A percentile compares a stretch with the other conserved stretches of the same genome.
Evolutionary conservation across 2,113 vertebrate species (phyloP).

Genomic region (Gnathonemus longibarbis): DNA sequence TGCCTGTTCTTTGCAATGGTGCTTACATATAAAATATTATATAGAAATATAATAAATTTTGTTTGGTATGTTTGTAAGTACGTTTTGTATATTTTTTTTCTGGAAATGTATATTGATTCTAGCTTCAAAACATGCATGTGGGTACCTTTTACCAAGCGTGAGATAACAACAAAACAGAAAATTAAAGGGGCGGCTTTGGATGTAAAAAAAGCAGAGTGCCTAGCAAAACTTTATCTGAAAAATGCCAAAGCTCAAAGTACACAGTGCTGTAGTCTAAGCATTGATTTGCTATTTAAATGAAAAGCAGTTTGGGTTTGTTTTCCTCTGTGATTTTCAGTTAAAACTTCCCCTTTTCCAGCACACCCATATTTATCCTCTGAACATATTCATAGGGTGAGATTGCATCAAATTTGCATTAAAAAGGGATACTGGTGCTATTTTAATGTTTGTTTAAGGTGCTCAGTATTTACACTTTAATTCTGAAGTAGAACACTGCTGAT

Average conservation of each 20-base stretch:
- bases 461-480: slow-evolving; percentile 57
- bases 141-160: slow-evolving; percentile 48
- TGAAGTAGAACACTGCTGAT: slow-evolving; percentile 53
- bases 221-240: slow-evolving; percentile 57
- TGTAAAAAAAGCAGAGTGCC: slow-evolving; percentile 44
- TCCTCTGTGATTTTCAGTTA: slow-evolving; percentile 1
- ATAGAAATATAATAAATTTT: slow-evolving; percentile 56
- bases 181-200: slow-evolving; percentile 38
- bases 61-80: slow-evolving; percentile 89
- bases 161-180: slow-evolving; percentile 36
- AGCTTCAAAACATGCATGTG: slow-evolving; percentile 74
- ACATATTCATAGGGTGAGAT: slow-evolving; percentile 53
- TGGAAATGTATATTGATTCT: slow-evolving; percentile 61
- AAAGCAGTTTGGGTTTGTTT: slow-evolving; percentile 23
- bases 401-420: slow-evolving; percentile 48
- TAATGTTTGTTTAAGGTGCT: slow-evolving; percentile 81
- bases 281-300: slow-evolving; percentile 46
- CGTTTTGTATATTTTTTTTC: slow-evolving; percentile 81
- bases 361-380: slow-evolving; percentile 37
- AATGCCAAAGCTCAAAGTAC: slow-evolving; percentile 47
- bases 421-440: slow-evolving; percentile 71
- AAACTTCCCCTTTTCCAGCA: slow-evolving; percentile 27
- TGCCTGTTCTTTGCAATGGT: slow-evolving; percentile 70
- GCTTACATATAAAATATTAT: slow-evolving; percentile 72
- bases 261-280: slow-evolving; percentile 52